phyloP scores from a whole-genome alignment of 2,888 invertebrate species.

The Tethea ocularis region DNA sequence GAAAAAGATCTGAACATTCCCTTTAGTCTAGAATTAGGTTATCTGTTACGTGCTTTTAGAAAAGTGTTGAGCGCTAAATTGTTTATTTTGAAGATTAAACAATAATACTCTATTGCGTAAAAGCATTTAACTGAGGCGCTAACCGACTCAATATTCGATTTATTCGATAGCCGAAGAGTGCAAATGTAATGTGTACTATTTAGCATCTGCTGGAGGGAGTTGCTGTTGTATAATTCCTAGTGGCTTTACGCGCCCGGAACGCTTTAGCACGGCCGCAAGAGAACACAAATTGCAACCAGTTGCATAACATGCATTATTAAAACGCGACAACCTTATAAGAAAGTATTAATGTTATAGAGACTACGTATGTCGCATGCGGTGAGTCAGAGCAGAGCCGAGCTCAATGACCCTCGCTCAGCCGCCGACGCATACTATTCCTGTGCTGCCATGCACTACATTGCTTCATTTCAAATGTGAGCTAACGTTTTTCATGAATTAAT shows the following conservation, averaged over 20 bases:
- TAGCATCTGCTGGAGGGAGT: too few relatives aligned
- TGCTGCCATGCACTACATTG: constrained; percentile 61
- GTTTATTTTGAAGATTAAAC: too few relatives aligned
- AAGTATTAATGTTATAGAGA: constrained; percentile 80
- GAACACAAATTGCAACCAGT: constrained; percentile 77
- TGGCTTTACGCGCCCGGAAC: constrained; percentile 29
- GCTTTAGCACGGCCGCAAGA: constrained; percentile 50
- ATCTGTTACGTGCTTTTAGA: too few relatives aligned
- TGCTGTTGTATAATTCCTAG: too few relatives aligned
- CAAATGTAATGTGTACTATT: too few relatives aligned
- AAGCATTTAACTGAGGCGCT: too few relatives aligned
- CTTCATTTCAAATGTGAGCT: constrained; percentile 56
- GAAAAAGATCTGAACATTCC: too few relatives aligned
- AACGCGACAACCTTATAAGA: constrained; percentile 79
- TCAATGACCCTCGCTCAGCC: constrained; percentile 70
- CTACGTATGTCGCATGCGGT: constrained; percentile 71
- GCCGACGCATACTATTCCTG: constrained; percentile 74
- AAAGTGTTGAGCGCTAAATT: too few relatives aligned
- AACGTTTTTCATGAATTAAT: constrained; percentile 37
- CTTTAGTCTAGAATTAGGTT: too few relatives aligned
- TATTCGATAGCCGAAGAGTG: too few relatives aligned
- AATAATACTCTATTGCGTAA: too few relatives aligned
- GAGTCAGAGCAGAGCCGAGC: constrained; percentile 72
- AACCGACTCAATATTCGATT: too few relatives aligned
- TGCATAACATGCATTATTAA: constrained; percentile 82